These are phyloP conservation scores for Papilio glaucus DNA, from an alignment of 1,140 invertebrate species.

Conservation along the genomic window DNA sequence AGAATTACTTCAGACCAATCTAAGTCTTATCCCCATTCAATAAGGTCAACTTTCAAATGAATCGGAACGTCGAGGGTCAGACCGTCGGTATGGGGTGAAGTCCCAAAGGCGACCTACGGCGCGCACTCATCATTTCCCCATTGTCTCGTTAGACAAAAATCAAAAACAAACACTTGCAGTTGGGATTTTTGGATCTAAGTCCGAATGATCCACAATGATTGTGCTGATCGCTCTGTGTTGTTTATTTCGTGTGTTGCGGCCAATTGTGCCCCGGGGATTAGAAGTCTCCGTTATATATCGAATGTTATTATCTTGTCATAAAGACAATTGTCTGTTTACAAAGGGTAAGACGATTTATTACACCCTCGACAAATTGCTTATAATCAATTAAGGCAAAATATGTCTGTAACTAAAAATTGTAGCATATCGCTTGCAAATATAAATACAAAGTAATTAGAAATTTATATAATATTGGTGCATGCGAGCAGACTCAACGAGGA, in stretches of 20 bases:
- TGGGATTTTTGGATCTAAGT: conserved; percentile 78
- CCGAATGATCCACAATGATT: conserved; percentile 74
- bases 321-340: conserved; percentile 37
- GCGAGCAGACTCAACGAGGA: no score
- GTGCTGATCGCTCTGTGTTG: conserved; percentile 59
- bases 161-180: conserved; percentile 80
- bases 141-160: conserved; percentile 83
- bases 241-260: conserved; percentile 56
- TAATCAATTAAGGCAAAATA: not conserved
- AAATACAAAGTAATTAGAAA: no score
- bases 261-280: conserved; percentile 70
- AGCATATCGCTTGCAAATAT: no score
- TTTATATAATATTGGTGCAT: no score
- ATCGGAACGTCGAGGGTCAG: conserved; percentile 52
- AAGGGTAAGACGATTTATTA: conserved; percentile 30
- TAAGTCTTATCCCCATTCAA: conserved; percentile 48
- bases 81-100: conserved; percentile 72
- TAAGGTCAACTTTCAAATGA: conserved; percentile 58
- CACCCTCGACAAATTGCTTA: conserved; percentile 10
- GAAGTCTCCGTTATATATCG: conserved; percentile 45
- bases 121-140: conserved; percentile 81
- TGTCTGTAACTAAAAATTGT: not conserved
- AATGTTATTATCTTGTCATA: conserved; percentile 47
- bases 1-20: conserved; percentile 44
- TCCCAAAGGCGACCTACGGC: conserved; percentile 76